Evolutionary conservation across 2,888 invertebrate species (phyloP).

Genomic region (Heliconius erato): DNA sequence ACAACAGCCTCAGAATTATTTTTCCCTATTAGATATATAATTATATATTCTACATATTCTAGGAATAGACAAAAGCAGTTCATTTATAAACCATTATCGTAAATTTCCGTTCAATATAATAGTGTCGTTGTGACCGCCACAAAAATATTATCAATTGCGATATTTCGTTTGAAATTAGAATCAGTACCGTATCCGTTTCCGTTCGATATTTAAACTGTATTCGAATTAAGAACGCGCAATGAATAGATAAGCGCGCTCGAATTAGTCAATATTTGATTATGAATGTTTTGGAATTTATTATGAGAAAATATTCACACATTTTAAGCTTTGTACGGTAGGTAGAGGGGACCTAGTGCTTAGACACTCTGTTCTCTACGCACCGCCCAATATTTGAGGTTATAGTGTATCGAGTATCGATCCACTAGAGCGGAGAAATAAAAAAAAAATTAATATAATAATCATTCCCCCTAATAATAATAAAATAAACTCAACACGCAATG

Average conservation of each 20-base stretch:
- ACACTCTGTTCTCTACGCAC: no score
- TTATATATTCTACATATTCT: neutral
- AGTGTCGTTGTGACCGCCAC: slow-evolving; percentile 69
- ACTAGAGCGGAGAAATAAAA: no score
- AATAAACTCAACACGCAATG: no score
- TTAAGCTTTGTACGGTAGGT: neutral
- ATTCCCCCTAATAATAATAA: no score
- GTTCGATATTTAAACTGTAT: slow-evolving; percentile 82
- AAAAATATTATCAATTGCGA: slow-evolving; percentile 84
- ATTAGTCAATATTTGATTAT: slow-evolving; percentile 38
- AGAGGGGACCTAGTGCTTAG: neutral
- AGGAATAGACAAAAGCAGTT: slow-evolving; percentile 39
- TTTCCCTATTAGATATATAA: neutral
- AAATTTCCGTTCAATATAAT: slow-evolving; percentile 83
- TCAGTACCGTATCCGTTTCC: slow-evolving; percentile 85
- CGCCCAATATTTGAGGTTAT: no score
- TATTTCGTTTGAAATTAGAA: slow-evolving; percentile 84
- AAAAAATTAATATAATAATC: no score
- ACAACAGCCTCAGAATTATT: neutral
- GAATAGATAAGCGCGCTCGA: slow-evolving; percentile 68
- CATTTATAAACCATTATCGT: slow-evolving; percentile 75
- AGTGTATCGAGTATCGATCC: neutral
- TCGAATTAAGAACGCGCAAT: slow-evolving; percentile 79
- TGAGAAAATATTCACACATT: neutral
- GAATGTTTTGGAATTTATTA: slow-evolving; percentile 49